Percentiles rank a stretch among this genome's conserved stretches.
phyloP scores from a whole-genome alignment of 2,113 vertebrate species.

The Ageneiosus marmoratus region DNA sequence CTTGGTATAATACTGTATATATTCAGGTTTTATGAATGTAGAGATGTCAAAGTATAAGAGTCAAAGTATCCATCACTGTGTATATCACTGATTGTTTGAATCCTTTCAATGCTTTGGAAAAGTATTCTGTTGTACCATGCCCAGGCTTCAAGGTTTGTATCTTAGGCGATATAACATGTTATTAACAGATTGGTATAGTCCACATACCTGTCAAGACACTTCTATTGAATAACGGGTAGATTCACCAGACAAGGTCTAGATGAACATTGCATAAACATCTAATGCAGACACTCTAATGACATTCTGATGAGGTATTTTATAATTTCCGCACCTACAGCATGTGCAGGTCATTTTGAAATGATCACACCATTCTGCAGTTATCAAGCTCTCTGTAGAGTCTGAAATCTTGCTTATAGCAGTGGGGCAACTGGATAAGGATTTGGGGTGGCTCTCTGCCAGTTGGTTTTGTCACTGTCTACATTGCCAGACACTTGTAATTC shows the following conservation, averaged over 20 bases:
- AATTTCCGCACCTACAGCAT: neutral
- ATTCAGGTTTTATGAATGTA: neutral
- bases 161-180: neutral
- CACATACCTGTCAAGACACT: neutral
- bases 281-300: neutral
- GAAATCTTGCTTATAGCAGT: neutral
- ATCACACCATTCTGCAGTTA: neutral
- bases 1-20: neutral
- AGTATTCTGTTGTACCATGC: neutral
- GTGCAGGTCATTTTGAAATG: neutral
- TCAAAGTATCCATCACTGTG: neutral
- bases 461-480: neutral
- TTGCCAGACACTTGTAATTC: neutral
- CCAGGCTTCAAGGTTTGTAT: neutral
- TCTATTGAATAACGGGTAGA: neutral
- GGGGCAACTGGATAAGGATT: neutral
- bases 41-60: neutral
- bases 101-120: neutral
- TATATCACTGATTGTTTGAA: neutral
- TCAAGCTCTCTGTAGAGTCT: neutral
- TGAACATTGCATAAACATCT: neutral
- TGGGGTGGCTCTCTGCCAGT: neutral
- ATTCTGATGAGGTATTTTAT: neutral
- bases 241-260: neutral
- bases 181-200: neutral